Conservation (phyloP, 2,888 invertebrate species). For the Furcula furcula region DNA sequence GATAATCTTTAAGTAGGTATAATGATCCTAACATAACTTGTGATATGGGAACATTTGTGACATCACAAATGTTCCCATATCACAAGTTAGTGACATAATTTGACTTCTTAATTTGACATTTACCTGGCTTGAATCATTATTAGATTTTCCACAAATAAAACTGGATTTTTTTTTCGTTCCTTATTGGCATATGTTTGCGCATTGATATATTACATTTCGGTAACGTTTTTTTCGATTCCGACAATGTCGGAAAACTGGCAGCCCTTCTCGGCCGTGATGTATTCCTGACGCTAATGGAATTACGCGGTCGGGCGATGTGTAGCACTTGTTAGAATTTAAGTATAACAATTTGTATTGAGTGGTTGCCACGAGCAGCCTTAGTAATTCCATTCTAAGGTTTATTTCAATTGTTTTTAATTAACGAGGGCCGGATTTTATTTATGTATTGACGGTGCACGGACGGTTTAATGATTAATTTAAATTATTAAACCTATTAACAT, state of each 20-base stretch:
- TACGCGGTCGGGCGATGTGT: constrained; percentile 54
- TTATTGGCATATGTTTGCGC: too few species aligned
- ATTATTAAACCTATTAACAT: too few species aligned
- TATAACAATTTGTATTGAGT: constrained; percentile 48
- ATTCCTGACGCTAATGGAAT: constrained; percentile 67
- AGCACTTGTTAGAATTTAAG: constrained; percentile 44
- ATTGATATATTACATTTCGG: not conserved
- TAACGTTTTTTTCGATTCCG: not conserved
- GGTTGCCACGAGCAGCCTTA: constrained; percentile 11
- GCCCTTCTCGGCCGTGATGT: constrained; percentile 48
- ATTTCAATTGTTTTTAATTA: constrained; percentile 5
- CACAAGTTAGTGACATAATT: too few species aligned
- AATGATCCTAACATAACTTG: too few species aligned
- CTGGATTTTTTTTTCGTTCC: too few species aligned
- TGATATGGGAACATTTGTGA: too few species aligned
- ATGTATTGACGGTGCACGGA: not conserved
- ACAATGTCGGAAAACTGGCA: not conserved
- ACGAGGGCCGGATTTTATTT: not conserved
- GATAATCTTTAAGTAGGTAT: too few species aligned
- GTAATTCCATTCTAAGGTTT: constrained; percentile 12
- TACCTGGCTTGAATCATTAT: too few species aligned
- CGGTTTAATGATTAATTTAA: too few species aligned
- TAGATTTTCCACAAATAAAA: too few species aligned
- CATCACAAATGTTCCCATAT: too few species aligned
- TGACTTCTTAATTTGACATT: too few species aligned